Conservation (phyloP, 2,113 vertebrate species). For the Synchiropus splendidus region DNA sequence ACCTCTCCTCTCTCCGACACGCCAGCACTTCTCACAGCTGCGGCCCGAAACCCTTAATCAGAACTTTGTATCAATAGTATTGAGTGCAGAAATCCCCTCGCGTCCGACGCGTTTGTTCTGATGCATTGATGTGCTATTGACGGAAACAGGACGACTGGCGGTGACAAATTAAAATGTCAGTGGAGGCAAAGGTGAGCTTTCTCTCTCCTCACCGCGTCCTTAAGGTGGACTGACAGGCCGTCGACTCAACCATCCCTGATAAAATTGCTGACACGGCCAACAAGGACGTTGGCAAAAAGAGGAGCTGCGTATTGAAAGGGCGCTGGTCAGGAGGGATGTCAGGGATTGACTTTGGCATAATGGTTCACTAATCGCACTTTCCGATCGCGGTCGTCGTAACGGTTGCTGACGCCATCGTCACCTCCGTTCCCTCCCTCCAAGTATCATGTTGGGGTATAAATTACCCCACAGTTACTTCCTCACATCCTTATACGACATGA, state of each 20-base stretch:
- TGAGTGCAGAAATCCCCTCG: constrained; percentile 39
- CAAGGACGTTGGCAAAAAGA: constrained; percentile 49
- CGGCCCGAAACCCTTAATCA: constrained; percentile 39
- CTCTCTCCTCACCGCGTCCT: constrained; percentile 34
- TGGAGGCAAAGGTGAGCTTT: constrained; percentile 58
- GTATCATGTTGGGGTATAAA: not conserved
- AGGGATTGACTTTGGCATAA: constrained; percentile 19
- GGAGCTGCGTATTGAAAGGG: constrained; percentile 29
- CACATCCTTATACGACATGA: constrained; percentile 16
- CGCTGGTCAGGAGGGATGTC: constrained; percentile 26
- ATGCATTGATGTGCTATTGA: constrained; percentile 62
- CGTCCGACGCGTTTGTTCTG: constrained; percentile 48
- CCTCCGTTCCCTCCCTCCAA: too few relatives aligned
- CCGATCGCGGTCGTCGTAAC: constrained; percentile 3
- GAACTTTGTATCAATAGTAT: constrained; percentile 50
- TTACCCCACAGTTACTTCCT: constrained; percentile 13
- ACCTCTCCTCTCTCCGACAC: constrained; percentile 7
- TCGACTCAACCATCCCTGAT: constrained; percentile 47
- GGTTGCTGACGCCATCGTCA: not conserved
- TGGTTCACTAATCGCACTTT: constrained; percentile 23
- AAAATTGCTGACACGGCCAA: constrained; percentile 56
- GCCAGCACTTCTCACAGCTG: constrained; percentile 1
- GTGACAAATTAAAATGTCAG: constrained; percentile 70
- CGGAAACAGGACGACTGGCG: constrained; percentile 40
- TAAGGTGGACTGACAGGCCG: constrained; percentile 50